phyloP scores from a whole-genome alignment of 2,113 vertebrate genomes.

The Xenopus borealis region DNA sequence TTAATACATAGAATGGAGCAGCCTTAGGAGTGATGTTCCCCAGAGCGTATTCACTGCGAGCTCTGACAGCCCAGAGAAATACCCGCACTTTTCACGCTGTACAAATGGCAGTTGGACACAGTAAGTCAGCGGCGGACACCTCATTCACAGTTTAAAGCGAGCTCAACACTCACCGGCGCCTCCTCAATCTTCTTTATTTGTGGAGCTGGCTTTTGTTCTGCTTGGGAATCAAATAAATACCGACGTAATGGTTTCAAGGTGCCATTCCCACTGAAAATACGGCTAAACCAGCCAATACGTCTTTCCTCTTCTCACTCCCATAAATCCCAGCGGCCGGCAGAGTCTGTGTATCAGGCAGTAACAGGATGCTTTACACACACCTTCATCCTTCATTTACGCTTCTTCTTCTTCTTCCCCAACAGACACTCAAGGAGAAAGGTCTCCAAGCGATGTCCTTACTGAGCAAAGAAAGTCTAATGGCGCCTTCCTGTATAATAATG shows the following conservation, averaged over 20 bases:
- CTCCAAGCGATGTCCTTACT: background rate
- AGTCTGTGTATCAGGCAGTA: slow-evolving; percentile 29
- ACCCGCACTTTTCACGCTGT: slow-evolving; percentile 98
- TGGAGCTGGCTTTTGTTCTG: slow-evolving; percentile 92
- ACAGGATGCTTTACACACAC: slow-evolving; percentile 37
- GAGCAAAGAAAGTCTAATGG: background rate
- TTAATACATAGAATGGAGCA: slow-evolving; percentile 90
- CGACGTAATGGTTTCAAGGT: slow-evolving; percentile 87
- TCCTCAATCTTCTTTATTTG: slow-evolving; percentile 99
- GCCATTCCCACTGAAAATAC: slow-evolving; percentile 98
- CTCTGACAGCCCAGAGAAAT: slow-evolving; percentile 94
- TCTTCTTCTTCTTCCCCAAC: slow-evolving; percentile 25
- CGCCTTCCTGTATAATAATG: no score
- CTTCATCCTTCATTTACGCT: slow-evolving; percentile 34
- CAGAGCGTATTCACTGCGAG: slow-evolving; percentile 67
- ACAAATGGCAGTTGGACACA: slow-evolving; percentile 96
- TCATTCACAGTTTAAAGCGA: slow-evolving; percentile 95
- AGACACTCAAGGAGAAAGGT: slow-evolving; percentile 28
- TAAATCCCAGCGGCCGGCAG: slow-evolving; percentile 68
- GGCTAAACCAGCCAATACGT: slow-evolving; percentile 84
- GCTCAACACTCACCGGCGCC: slow-evolving; percentile 94
- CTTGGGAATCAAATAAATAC: slow-evolving; percentile 96
- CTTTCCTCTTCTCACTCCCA: slow-evolving; percentile 69
- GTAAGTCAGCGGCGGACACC: slow-evolving; percentile 99
- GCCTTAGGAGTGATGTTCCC: slow-evolving; percentile 85